Conservation (phyloP, 64 coral and sea anemone species). For the Hydrozoanthus tunicans region DNA sequence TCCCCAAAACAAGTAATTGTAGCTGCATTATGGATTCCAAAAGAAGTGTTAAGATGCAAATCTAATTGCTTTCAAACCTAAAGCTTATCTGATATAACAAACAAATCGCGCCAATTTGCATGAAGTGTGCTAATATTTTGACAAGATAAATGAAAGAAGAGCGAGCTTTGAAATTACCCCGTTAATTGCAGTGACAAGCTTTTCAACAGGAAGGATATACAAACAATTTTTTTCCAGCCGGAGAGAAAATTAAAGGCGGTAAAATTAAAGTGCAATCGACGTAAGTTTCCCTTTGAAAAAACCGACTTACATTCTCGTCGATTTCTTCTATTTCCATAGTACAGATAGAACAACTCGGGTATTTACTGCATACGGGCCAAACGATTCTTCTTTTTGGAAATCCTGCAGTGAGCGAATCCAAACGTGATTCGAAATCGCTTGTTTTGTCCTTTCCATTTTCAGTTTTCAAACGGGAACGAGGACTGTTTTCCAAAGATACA, state of each 20-base stretch:
- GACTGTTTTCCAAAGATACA: background rate
- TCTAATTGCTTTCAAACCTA: constrained; percentile 4
- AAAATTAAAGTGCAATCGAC: background rate
- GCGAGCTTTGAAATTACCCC: background rate
- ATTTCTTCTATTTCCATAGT: constrained; percentile 61
- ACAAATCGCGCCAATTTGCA: constrained; percentile 10
- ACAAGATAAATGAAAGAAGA: background rate
- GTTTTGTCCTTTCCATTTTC: background rate
- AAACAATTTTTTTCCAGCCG: background rate
- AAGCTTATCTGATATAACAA: background rate
- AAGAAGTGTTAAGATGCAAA: constrained; percentile 18
- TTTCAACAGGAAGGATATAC: background rate
- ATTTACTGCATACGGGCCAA: constrained; percentile 70
- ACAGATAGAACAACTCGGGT: constrained; percentile 68
- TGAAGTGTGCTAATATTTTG: background rate
- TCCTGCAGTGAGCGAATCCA: background rate
- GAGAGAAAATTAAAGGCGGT: background rate
- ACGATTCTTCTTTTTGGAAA: constrained; percentile 37
- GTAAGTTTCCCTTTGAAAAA: background rate
- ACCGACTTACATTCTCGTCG: constrained; percentile 35
- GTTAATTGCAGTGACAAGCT: no score
- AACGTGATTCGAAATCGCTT: background rate
- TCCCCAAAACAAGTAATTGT: background rate
- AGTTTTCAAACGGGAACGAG: background rate
- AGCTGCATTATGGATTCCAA: background rate